Evolutionary conservation across 2,113 vertebrate genomes (phyloP), one percentile per base, ranked within the genome.

Genomic region (Plestiodon gilberti): DNA sequence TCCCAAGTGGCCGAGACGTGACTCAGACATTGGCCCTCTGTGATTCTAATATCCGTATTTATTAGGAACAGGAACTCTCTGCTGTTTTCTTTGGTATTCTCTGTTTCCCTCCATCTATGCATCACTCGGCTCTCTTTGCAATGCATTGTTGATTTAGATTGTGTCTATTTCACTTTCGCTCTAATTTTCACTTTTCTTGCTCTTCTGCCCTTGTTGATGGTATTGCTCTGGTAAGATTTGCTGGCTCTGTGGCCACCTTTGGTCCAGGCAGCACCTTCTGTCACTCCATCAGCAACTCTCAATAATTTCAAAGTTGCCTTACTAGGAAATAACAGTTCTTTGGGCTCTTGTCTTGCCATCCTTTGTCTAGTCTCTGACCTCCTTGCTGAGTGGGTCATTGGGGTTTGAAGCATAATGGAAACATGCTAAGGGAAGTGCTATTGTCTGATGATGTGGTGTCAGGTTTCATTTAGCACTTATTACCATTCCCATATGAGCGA

Each of bases 1-100:
- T 89, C 89, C 76, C 85, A 4, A 7, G 61, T 83, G 90, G 48
- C 89, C 91, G 71, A 1, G 25, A 75, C 94, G 88, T 94, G 92
- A 94, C 91, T 95, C 90, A 94, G 89, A 78, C 86, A 92, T 94
- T 89, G 93, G 74, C 89, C 73, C 93, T 94, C 89, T 94, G 90
- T 89, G 89, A 90, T 92, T 95, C 82, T 90, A 90, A 81, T 84
- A 87, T 88, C 91, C 89, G 84, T 91, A 93, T 95, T 91, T 95
- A 93, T 87, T 94, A 96, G 93, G 88, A 87, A 11, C 82, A 89
- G 89, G 87, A 94, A 75, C 75, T 61, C 75, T 92, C 73, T 83
- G 90, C 80, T 88, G 77, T 83, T 93, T 94, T 94, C 90, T 88
- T 95, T 92, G 88, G 89, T 85, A 65, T 85, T 83, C 81, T 94